Evolutionary conservation across 2,888 invertebrate genomes (phyloP).

Genomic region (Dichetophora obliterata): DNA sequence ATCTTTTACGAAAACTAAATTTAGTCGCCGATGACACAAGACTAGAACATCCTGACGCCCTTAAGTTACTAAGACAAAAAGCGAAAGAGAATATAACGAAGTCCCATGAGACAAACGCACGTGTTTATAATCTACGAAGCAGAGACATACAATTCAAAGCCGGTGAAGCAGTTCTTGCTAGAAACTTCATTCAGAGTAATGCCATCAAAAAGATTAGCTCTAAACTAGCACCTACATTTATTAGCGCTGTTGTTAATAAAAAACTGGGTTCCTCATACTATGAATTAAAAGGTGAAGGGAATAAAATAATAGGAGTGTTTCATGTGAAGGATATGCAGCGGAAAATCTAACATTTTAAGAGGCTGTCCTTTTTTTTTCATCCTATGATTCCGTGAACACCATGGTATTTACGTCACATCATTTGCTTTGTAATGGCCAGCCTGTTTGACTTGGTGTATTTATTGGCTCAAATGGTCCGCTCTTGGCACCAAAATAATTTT

Average conservation of each 20-base stretch:
- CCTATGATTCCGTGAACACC: neutral
- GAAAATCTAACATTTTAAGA: neutral
- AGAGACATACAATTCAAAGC: neutral
- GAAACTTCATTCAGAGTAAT: constrained; percentile 4
- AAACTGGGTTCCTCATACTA: constrained; percentile 15
- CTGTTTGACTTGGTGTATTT: no score
- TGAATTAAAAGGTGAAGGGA: constrained; percentile 24
- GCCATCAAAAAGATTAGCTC: constrained; percentile 10
- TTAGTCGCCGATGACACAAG: neutral
- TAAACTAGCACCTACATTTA: constrained; percentile 23
- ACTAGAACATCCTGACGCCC: neutral
- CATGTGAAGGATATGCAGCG: constrained; percentile 35
- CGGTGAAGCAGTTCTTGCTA: neutral
- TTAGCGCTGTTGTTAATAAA: neutral
- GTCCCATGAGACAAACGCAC: neutral
- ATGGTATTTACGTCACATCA: neutral
- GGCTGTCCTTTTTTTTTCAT: neutral
- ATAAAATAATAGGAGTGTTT: constrained; percentile 33
- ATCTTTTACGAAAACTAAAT: constrained; percentile 12
- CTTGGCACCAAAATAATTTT: no score
- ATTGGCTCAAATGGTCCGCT: no score
- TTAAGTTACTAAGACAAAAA: neutral
- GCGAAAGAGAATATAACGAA: constrained; percentile 10
- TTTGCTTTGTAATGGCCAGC: constrained; percentile 11
- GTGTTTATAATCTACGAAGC: neutral